phyloP scores from a whole-genome alignment of 2,888 invertebrate species.

The Vannuccia rotundouncinata region DNA sequence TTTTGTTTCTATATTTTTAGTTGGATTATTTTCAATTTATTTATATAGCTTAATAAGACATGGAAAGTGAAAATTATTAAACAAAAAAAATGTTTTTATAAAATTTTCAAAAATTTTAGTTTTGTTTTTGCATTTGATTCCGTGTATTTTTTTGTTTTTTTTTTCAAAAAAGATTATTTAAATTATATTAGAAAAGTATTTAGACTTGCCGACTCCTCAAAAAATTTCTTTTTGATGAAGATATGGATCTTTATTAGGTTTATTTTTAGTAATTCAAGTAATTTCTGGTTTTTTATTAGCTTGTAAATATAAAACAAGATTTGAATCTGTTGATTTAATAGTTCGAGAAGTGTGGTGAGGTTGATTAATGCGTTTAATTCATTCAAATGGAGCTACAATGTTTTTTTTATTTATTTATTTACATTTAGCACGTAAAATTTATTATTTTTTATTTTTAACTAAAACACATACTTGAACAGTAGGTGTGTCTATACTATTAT shows the following conservation, averaged over 20 bases:
- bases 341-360: background rate
- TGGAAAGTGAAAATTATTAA: slow-evolving; percentile 19
- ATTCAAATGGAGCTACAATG: slow-evolving; percentile 9
- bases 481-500: background rate
- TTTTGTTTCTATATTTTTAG: slow-evolving; percentile 58
- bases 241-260: slow-evolving; percentile 26
- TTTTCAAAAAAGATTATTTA: slow-evolving; percentile 14
- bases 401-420: slow-evolving; percentile 23
- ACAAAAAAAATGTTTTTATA: background rate
- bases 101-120: background rate
- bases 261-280: slow-evolving; percentile 20
- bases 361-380: slow-evolving; percentile 16
- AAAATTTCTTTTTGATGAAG: slow-evolving; percentile 21
- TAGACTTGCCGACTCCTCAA: background rate
- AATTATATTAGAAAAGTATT: slow-evolving; percentile 12
- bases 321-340: slow-evolving; percentile 23
- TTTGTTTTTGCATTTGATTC: slow-evolving; percentile 2
- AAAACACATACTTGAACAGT: slow-evolving; percentile 18
- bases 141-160: slow-evolving; percentile 16
- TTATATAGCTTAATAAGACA: background rate
- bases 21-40: slow-evolving; percentile 26
- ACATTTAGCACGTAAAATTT: slow-evolving; percentile 12
- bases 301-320: slow-evolving; percentile 7
- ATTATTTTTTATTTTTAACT: slow-evolving; percentile 22
- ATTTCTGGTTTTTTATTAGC: slow-evolving; percentile 18